Percentiles rank a stretch among this genome's conserved stretches.
Conservation (phyloP, 2,888 invertebrate species). For the Lasioglossum malachurum region DNA sequence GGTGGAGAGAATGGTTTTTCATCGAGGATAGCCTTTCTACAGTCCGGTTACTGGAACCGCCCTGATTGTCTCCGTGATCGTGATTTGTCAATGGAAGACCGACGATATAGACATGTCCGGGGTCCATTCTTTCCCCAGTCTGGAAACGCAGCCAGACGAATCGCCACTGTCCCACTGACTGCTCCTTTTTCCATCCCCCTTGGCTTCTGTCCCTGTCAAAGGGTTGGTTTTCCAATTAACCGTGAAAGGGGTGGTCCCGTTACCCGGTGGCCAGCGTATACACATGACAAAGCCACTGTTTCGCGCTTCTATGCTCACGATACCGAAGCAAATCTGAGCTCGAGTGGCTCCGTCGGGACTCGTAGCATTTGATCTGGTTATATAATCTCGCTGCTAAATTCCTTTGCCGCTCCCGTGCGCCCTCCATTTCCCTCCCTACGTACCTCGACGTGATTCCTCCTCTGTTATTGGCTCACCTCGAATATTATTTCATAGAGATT, state of each 20-base stretch:
- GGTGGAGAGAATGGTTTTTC: background rate
- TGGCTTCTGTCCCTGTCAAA: constrained; percentile 5
- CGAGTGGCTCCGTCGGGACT: constrained; percentile 20
- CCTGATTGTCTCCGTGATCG: background rate
- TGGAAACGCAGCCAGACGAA: background rate
- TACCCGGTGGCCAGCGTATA: constrained; percentile 2
- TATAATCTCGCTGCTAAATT: constrained; percentile 8
- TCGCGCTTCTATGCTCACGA: constrained; percentile 29
- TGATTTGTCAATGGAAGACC: background rate
- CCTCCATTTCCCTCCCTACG: background rate
- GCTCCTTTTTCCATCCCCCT: background rate
- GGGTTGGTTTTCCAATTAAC: constrained; percentile 47
- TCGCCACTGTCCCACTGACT: background rate
- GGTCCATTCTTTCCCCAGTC: background rate
- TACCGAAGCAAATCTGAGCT: constrained; percentile 31
- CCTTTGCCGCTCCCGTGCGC: background rate
- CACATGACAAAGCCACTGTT: constrained; percentile 40
- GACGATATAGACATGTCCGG: background rate
- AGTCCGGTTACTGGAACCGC: background rate
- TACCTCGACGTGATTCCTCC: background rate
- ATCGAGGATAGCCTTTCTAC: background rate
- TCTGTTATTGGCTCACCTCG: background rate
- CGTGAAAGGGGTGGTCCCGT: constrained; percentile 29
- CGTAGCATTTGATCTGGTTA: constrained; percentile 49
- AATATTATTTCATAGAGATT: constrained; percentile 7